These are phyloP conservation scores for Apocheima hispidaria DNA, from an alignment of 2,888 invertebrate genomes.

Conservation along the genomic window DNA sequence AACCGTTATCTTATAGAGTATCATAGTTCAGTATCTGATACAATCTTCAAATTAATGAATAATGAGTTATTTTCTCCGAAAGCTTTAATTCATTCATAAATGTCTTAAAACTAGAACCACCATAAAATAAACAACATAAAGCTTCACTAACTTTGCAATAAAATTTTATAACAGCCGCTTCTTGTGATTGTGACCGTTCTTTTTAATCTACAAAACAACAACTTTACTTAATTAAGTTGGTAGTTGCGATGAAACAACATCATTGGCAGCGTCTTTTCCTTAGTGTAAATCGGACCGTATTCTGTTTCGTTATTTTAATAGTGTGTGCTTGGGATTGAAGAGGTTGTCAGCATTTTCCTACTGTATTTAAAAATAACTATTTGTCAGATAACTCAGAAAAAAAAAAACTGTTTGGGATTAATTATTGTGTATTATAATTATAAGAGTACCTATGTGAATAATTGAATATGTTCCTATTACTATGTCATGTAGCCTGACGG, in stretches of 20 bases:
- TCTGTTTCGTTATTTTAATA: constrained; percentile 57
- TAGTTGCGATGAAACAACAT: constrained; percentile 45
- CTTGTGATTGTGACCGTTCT: constrained; percentile 12
- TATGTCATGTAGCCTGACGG: too few relatives aligned
- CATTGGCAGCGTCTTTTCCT: constrained; percentile 49
- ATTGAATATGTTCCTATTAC: too few relatives aligned
- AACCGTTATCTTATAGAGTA: too few relatives aligned
- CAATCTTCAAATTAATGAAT: too few relatives aligned
- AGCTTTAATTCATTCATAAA: too few relatives aligned
- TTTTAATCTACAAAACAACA: constrained; percentile 50
- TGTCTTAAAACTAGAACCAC: background rate
- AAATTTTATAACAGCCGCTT: constrained; percentile 35
- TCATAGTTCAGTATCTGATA: too few relatives aligned
- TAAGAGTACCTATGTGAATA: too few relatives aligned
- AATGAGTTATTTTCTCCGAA: too few relatives aligned
- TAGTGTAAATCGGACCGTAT: constrained; percentile 42
- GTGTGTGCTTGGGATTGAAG: constrained; percentile 44
- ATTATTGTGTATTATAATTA: too few relatives aligned
- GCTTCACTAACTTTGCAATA: constrained; percentile 22
- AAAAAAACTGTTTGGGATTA: too few relatives aligned
- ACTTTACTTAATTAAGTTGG: constrained; percentile 52
- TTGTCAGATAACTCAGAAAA: background rate
- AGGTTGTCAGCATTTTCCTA: constrained; percentile 48
- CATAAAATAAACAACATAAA: background rate
- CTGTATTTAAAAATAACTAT: background rate